Percentiles rank a stretch among this genome's conserved stretches.
phyloP scores from a whole-genome alignment of 2,113 vertebrate genomes.

The Gallinago paraguaiae region DNA sequence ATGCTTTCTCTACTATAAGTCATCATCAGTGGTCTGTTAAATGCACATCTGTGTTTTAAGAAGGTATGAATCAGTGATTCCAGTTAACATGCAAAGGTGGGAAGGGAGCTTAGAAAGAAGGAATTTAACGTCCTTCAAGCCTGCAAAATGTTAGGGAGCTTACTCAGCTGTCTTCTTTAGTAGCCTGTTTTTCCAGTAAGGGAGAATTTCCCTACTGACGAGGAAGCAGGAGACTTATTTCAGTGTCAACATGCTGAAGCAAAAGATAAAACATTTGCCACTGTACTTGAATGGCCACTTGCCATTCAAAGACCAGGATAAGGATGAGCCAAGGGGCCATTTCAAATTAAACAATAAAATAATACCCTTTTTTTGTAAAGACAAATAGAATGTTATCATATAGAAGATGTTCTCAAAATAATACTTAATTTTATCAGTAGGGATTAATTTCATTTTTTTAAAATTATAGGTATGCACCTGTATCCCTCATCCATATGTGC shows the following conservation, averaged over 20 bases:
- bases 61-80: conserved; percentile 5
- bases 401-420: neutral
- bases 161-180: conserved; percentile 15
- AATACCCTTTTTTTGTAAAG: neutral
- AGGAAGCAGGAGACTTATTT: neutral
- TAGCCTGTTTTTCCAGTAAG: conserved; percentile 9
- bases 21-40: neutral
- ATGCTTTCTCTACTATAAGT: conserved; percentile 16
- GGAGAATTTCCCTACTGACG: neutral
- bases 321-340: neutral
- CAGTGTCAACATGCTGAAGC: neutral
- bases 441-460: neutral
- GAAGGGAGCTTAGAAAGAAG: neutral
- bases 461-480: neutral
- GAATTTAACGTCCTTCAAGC: neutral
- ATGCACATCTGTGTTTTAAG: conserved; percentile 11
- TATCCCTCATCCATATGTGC: neutral
- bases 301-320: neutral
- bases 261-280: neutral
- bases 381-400: neutral
- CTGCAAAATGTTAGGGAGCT: neutral
- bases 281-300: neutral
- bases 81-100: neutral
- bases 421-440: neutral
- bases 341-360: neutral